Base-by-base conservation (phyloP, 1,140 invertebrate genomes). In the Plectrocnemia conspersa region DNA sequence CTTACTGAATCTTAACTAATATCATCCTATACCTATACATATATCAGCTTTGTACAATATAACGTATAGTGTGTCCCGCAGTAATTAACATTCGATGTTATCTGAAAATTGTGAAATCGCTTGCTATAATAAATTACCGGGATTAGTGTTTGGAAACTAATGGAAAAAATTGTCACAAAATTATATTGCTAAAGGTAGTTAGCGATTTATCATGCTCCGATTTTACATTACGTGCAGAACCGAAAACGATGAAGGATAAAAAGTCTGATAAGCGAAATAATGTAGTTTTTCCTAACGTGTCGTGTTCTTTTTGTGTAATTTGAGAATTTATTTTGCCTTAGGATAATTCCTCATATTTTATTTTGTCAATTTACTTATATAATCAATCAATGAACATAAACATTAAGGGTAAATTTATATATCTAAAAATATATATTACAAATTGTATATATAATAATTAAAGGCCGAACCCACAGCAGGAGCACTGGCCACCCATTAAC, bases 401-500 rank as follows among this genome's bases (percentile, higher is more conserved):
- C 27, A 7, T 7, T 7, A 29, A 29, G 6, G 6, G 27, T n/a
- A 29, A 6, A 29, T 29, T 7, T 29, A 7, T 6, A 29, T 7
- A 29, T 29, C n/a, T 29, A 7, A 29, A 29, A 29, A 29, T 29
- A n/a, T 29, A 29, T 7, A 29, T 7, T 7, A 29, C 6, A 29
- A 6, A 29, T 29, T 29, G n/a, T 29, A 7, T 29, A 29, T 29
- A 29, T 29, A 29, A 7, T 29, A 7, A 7, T 29, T 29, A 29
- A 29, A 6, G n/a, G n/a, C 6, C 27, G n/a, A n/a, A 29, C 27
- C 27, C 27, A n/a, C n/a, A 29, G n/a, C 7, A 40, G 47, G 32
- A 22, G 47, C 18, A 40, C 32, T 15, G 32, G 50, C 32, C 36
- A n/a, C 33, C 50, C 56, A 58, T 58, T 58, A 58, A 52, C 56